Conservation (phyloP, 2,113 vertebrate genomes). For the Falcunculus frontatus region DNA sequence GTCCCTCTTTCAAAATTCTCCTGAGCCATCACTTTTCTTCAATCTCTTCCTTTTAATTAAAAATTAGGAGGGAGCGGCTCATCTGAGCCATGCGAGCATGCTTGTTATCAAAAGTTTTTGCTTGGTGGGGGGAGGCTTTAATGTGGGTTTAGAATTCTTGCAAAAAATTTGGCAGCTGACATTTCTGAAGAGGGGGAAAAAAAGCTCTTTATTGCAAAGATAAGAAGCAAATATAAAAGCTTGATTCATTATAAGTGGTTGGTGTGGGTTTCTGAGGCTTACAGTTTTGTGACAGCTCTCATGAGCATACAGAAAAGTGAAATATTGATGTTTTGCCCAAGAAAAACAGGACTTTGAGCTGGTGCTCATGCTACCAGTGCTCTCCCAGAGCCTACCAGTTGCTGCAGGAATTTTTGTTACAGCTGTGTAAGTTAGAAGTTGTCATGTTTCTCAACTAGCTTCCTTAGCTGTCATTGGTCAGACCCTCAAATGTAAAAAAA, state of each 20-base stretch:
- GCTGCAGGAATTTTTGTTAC: background rate
- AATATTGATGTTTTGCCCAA: background rate
- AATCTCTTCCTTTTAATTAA: conserved; percentile 43
- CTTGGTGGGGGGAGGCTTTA: background rate
- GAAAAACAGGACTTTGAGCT: background rate
- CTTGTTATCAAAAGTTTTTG: conserved; percentile 32
- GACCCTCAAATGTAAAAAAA: background rate
- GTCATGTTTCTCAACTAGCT: background rate
- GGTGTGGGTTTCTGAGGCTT: conserved; percentile 25
- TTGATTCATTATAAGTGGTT: conserved; percentile 4
- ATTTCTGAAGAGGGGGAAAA: background rate
- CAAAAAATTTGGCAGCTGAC: conserved; percentile 19
- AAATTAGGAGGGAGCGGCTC: background rate
- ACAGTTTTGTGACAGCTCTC: conserved; percentile 3
- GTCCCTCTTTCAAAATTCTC: conserved; percentile 11
- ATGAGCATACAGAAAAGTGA: background rate
- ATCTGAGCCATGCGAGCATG: background rate
- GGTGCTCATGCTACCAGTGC: background rate
- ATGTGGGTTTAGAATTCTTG: conserved; percentile 51
- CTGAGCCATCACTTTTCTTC: conserved; percentile 41
- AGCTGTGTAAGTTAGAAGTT: background rate
- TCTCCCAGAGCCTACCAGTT: background rate
- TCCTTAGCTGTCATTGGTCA: background rate
- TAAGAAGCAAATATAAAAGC: conserved; percentile 32
- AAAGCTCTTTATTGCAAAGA: conserved; percentile 29